phyloP scores from a whole-genome alignment of 2,113 vertebrate genomes.

The Okapia johnstoni region DNA sequence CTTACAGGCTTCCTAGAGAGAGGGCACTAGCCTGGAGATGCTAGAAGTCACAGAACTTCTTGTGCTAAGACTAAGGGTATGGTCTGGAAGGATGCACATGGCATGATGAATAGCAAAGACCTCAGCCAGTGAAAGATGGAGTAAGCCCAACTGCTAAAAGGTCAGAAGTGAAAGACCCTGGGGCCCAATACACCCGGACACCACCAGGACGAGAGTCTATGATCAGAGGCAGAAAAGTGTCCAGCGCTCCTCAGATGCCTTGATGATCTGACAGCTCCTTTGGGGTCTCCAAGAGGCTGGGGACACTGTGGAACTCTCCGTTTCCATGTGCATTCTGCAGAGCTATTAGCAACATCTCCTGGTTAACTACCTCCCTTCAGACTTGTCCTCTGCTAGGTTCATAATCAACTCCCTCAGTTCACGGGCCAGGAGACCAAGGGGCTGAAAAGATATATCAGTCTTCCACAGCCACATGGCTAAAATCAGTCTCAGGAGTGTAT shows the following conservation, averaged over 20 bases:
- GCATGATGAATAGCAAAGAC: background rate
- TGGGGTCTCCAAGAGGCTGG: background rate
- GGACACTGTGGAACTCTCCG: background rate
- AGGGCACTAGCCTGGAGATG: background rate
- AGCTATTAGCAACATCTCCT: background rate
- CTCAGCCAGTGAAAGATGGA: background rate
- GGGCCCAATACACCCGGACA: fast-evolving
- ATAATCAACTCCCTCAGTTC: background rate
- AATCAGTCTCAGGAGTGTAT: background rate
- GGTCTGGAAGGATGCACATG: fast-evolving
- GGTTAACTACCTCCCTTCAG: background rate
- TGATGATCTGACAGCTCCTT: background rate
- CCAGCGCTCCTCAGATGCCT: background rate
- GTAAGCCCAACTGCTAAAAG: background rate
- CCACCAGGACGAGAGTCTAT: background rate
- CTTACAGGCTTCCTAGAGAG: background rate
- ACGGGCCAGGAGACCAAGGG: background rate
- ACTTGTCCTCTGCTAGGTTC: background rate
- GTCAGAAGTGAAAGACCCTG: background rate
- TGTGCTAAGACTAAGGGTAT: background rate
- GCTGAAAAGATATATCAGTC: background rate
- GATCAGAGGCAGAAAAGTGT: background rate
- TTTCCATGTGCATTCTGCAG: background rate
- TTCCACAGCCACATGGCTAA: background rate
- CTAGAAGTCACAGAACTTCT: background rate